These are phyloP conservation scores for Rhopalosiphum nymphaeae DNA, from an alignment of 2,888 invertebrate species.

Conservation along the genomic window DNA sequence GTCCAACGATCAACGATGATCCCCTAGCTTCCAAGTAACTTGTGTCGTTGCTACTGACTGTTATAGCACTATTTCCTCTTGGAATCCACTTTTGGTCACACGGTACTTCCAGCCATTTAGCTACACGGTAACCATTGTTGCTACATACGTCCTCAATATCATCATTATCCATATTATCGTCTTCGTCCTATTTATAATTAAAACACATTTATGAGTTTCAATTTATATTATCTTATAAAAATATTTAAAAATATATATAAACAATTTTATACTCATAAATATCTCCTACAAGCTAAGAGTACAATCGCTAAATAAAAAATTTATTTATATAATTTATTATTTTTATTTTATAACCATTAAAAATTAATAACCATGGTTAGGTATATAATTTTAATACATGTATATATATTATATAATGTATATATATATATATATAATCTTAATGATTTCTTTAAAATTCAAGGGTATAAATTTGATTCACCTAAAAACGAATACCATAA, in stretches of 20 bases:
- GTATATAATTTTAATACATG: not conserved
- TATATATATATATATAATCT: not conserved
- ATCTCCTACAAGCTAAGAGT: not conserved
- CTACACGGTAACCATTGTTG: slow-evolving; percentile 58
- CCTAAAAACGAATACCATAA: not conserved
- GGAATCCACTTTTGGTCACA: slow-evolving; percentile 51
- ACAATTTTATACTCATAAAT: not conserved
- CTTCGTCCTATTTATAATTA: slow-evolving; percentile 62
- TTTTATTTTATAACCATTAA: not conserved
- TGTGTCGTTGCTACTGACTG: slow-evolving; percentile 87
- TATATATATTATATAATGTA: no score
- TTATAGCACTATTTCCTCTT: slow-evolving; percentile 71
- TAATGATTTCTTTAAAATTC: not conserved
- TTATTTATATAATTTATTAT: not conserved
- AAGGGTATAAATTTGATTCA: not conserved
- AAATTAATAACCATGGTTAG: not conserved
- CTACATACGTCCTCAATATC: slow-evolving; percentile 63
- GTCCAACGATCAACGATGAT: slow-evolving; percentile 82
- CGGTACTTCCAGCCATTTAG: slow-evolving; percentile 65
- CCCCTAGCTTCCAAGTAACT: slow-evolving; percentile 86
- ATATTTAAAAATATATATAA: no score
- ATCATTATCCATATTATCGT: slow-evolving; percentile 65
- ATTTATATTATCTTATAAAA: not conserved
- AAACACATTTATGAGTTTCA: not conserved
- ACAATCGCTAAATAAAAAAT: not conserved